Percentiles rank a stretch among this genome's conserved stretches.
Conservation (phyloP, 2,797 vertebrate species). For the Tapera naevia region DNA sequence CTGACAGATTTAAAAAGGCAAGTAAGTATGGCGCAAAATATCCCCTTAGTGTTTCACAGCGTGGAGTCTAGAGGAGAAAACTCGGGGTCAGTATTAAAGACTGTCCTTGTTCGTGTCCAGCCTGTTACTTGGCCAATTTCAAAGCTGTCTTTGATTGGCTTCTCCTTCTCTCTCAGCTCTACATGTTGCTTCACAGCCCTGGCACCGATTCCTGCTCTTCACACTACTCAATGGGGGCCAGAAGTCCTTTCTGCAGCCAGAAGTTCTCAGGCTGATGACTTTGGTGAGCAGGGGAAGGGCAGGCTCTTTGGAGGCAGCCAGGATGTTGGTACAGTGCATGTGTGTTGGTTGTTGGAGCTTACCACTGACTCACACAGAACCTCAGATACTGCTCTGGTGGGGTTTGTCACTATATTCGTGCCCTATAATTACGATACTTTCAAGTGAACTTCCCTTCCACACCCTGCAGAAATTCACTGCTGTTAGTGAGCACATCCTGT, state of each 20-base stretch:
- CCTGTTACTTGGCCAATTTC: background rate
- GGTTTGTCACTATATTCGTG: background rate
- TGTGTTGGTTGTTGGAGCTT: background rate
- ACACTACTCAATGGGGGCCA: conserved; percentile 80
- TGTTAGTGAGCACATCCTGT: background rate
- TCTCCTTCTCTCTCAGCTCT: conserved; percentile 73
- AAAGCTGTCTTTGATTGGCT: background rate
- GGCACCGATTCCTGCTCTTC: conserved; percentile 87
- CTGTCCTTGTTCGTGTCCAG: background rate
- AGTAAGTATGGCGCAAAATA: conserved; percentile 2
- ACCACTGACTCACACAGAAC: background rate
- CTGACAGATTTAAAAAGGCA: background rate
- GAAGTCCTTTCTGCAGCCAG: conserved; percentile 82
- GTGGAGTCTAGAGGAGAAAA: background rate
- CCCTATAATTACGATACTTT: background rate
- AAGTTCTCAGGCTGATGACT: conserved; percentile 84
- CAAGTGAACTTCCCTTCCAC: background rate
- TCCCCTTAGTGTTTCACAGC: background rate
- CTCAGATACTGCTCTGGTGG: background rate
- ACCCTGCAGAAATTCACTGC: background rate
- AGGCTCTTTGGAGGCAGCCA: no score
- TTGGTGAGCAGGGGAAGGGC: conserved; percentile 78
- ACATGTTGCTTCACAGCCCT: conserved; percentile 85
- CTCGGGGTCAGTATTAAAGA: background rate
- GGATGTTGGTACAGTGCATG: background rate